Evolutionary conservation across 2,797 vertebrate genomes (phyloP), one percentile per base, ranked within the genome.

Genomic region (Margarornis squamiger): DNA sequence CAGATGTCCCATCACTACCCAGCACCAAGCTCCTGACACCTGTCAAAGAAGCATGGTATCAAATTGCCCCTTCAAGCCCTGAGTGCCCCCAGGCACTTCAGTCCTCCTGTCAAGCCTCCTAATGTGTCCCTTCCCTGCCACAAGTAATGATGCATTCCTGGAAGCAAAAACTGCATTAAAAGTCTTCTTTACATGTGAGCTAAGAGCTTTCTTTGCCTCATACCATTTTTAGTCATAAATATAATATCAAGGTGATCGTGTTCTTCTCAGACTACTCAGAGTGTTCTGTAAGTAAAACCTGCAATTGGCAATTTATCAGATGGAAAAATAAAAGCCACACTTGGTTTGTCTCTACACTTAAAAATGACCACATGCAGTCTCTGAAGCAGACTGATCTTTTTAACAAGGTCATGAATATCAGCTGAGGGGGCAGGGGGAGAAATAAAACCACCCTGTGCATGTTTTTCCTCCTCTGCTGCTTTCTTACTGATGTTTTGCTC

Each of bases 401-500:
- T 36, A 95, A 93, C 92, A 96, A 95, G 90, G 92, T 96, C 95
- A 87, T 12, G 49, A 87, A 41, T 80, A 96, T 87, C 77, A 94
- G 75, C 66, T n/a, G 4, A 36, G n/a, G 36, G 30, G 9, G 7
- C 0, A 0, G 13, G 6, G 26, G 21, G 19, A 51, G 36, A 70
- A 78, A 63, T 34, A 94, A 95, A 93, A 93, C 48, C 67, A 85
- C 65, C 29, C 81, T 88, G 76, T 48, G 78, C 49, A 62, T 92
- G 83, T 94, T 96, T 95, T 94, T 73, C 46, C 43, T 94, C 82
- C 81, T 48, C 62, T 2, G 6, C n/a, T 95, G 89, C 90, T 94
- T 97, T 96, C 92, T 97, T 79, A 93, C 87, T 39, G 32, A 97
- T 97, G 96, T 97, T 98, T 97, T 97, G 88, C 93, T 97, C 96